Percentiles rank a stretch among this genome's conserved stretches.
Evolutionary conservation across 53 echinoderm and acorn worm species (phyloP).

Genomic region (Stichopus horrens): DNA sequence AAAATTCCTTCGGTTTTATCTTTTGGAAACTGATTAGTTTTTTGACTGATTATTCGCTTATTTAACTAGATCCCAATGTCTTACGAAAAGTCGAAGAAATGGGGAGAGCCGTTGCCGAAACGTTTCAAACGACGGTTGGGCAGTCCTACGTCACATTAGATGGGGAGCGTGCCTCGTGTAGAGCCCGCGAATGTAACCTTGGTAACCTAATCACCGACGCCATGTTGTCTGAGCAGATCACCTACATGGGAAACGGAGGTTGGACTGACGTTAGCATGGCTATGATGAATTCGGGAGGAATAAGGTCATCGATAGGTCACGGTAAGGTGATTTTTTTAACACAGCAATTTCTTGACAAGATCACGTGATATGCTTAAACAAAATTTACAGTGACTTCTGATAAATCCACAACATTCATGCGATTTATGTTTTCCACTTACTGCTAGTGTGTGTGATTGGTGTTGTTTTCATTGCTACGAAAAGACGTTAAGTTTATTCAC

Average conservation of each 20-base stretch:
- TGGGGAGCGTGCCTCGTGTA: slow-evolving; percentile 29
- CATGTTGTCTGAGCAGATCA: slow-evolving; percentile 41
- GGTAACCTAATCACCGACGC: slow-evolving; percentile 57
- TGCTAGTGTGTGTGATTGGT: too few relatives aligned
- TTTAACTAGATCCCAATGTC: slow-evolving; percentile 25
- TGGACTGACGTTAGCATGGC: slow-evolving; percentile 57
- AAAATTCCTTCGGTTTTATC: too few relatives aligned
- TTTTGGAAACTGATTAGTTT: too few relatives aligned
- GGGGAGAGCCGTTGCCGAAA: slow-evolving; percentile 16
- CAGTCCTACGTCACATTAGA: slow-evolving; percentile 38
- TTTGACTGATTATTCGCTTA: not conserved
- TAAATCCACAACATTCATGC: too few relatives aligned
- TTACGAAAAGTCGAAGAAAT: slow-evolving; percentile 28
- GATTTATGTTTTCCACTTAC: too few relatives aligned
- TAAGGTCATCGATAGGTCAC: slow-evolving; percentile 42
- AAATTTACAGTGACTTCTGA: too few relatives aligned
- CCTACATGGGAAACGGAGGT: slow-evolving; percentile 16
- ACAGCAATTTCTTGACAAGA: too few relatives aligned
- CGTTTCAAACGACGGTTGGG: not conserved
- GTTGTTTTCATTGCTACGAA: too few relatives aligned
- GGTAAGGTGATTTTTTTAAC: not conserved
- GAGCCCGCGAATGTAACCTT: slow-evolving; percentile 54
- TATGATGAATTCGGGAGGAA: slow-evolving; percentile 50
- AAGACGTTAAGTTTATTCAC: too few relatives aligned
- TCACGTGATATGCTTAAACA: too few relatives aligned